Base-by-base conservation (phyloP, 2,113 vertebrate species). In the Thomomys bottae region DNA sequence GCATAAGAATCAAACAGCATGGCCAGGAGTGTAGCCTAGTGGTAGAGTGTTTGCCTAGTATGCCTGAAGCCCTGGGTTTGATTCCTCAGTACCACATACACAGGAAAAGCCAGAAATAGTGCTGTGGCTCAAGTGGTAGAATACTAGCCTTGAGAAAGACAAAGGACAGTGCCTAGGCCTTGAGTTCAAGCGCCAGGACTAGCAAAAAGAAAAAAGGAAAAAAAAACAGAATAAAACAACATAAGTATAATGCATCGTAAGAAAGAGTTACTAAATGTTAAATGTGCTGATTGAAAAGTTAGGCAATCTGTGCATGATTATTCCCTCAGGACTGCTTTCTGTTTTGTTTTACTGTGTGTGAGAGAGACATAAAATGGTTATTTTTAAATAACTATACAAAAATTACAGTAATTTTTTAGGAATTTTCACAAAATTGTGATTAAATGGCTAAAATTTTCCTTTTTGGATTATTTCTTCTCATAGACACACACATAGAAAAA, bases 371-470 rank as follows among this genome's bases (percentile, higher is more conserved):
- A 18, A 49, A 93, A 87, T 10, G 2, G 28, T 86, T 77, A 84
- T 36, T 72, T 87, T 80, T 89, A 71, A 59, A 59, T 59, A 42
- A 67, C 49, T 42, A 76, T 63, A 76, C 38, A 68, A n/a, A 88
- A 90, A 82, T 10, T 64, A 76, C 18, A 83, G 23, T 64, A 67
- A 90, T 68, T 73, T 71, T 81, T 45, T 71, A 61, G 24, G 54
- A 80, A 88, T n/a, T n/a, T n/a, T n/a, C n/a, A n/a, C n/a, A n/a
- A n/a, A n/a, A n/a, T n/a, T n/a, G n/a, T n/a, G n/a, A n/a, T n/a
- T n/a, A n/a, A n/a, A 14, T 80, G n/a, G 23, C 66, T 71, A 87
- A 30, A 28, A 54, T 45, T 34, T 10, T 71, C 17, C 0, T 28
- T 49, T 67, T 57, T 17, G 42, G 71, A 34, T 79, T 26, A 45